These are phyloP conservation scores for Tinea pellionella DNA, from an alignment of 2,888 invertebrate species.

Conservation along the genomic window DNA sequence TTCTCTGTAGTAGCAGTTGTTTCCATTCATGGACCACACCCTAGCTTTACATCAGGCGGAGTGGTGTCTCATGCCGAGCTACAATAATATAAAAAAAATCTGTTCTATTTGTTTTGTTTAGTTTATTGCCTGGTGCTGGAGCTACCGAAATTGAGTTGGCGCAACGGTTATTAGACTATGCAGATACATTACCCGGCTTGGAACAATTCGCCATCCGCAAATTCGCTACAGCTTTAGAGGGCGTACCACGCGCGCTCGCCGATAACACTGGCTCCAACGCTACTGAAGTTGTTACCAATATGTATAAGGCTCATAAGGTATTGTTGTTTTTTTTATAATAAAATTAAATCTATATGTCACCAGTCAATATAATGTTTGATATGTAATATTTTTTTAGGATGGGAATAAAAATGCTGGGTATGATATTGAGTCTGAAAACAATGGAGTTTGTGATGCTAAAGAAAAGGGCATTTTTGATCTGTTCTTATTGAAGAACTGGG, in stretches of 20 bases:
- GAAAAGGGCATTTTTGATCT: conserved; percentile 86
- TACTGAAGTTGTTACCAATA: conserved; percentile 86
- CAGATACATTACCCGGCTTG: conserved; percentile 92
- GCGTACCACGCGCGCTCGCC: conserved; percentile 90
- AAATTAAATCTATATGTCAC: no score
- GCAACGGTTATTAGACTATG: conserved; percentile 84
- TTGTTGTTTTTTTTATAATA: no score
- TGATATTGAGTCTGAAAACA: conserved; percentile 85
- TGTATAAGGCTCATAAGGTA: conserved; percentile 92
- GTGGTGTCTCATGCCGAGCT: no score
- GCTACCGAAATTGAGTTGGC: conserved; percentile 96
- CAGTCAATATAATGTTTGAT: no score
- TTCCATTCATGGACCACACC: no score
- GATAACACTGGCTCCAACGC: conserved; percentile 94
- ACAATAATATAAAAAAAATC: no score
- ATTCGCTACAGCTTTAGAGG: conserved; percentile 90
- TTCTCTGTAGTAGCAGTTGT: no score
- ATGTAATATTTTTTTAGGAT: conserved; percentile 54
- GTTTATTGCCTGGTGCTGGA: conserved; percentile 92
- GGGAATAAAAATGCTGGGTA: conserved; percentile 86
- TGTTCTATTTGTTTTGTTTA: conserved; percentile 21
- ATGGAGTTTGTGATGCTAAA: conserved; percentile 78
- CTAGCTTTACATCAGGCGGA: no score
- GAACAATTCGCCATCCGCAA: conserved; percentile 98
- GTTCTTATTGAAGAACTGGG: conserved; percentile 91